These are phyloP conservation scores for Cardiocondyla obscurior DNA, from an alignment of 1,140 invertebrate genomes.

Conservation along the genomic window DNA sequence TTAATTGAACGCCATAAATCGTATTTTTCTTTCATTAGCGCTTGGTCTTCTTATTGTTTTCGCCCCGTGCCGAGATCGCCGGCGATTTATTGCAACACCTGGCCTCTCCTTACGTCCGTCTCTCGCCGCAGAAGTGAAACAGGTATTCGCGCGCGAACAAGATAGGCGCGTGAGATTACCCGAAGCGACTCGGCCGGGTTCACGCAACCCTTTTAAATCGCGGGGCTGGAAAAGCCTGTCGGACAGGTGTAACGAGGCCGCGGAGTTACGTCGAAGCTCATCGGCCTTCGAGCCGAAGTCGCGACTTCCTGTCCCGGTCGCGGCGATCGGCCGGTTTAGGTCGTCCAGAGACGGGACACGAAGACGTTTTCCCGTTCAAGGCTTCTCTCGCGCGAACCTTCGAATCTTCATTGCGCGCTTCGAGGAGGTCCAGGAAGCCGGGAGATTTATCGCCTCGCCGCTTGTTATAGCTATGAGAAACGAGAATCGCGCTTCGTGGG, in stretches of 20 bases:
- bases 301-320: conserved; percentile 24
- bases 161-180: conserved; percentile 23
- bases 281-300: conserved; percentile 4
- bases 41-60: conserved; percentile 9
- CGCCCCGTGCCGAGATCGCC: neutral
- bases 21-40: neutral
- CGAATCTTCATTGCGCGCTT: conserved; percentile 58
- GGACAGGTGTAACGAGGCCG: conserved; percentile 36
- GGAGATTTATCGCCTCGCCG: conserved; percentile 74
- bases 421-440: conserved; percentile 71
- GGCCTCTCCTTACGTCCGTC: neutral
- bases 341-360: neutral
- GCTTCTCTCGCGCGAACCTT: conserved; percentile 32
- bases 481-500: conserved; percentile 67
- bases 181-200: neutral
- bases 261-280: conserved; percentile 28
- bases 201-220: conserved; percentile 39
- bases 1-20: conserved; percentile 19
- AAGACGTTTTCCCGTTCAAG: neutral
- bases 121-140: conserved; percentile 26
- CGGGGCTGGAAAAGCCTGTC: conserved; percentile 48
- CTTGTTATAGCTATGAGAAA: conserved; percentile 73
- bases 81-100: neutral
- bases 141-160: neutral
- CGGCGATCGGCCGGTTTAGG: conserved; percentile 1